phyloP scores from a whole-genome alignment of 2,797 vertebrate genomes.

The Pampus argenteus region DNA sequence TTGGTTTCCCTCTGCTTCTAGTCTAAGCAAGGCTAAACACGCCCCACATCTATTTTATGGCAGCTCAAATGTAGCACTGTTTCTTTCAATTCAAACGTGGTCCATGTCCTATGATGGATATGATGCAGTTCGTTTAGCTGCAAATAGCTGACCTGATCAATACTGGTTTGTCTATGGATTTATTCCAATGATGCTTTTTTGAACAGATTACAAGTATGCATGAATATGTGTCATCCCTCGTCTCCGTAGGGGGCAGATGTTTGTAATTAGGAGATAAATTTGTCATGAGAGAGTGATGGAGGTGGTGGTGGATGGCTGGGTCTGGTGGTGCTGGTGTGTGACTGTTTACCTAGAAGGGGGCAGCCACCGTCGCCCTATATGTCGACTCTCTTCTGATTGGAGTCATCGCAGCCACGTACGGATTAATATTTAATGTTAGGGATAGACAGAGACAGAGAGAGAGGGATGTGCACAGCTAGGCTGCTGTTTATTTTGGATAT shows the following conservation, averaged over 20 bases:
- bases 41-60: not conserved
- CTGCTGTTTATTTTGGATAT: constrained; percentile 98
- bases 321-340: not conserved
- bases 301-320: not conserved
- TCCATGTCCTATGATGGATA: constrained; percentile 1
- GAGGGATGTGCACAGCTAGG: constrained; percentile 70
- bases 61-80: not conserved
- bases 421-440: constrained; percentile 98
- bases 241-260: constrained; percentile 67
- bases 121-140: not conserved
- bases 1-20: too few species aligned
- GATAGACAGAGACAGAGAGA: constrained; percentile 34
- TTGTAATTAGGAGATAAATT: constrained; percentile 94
- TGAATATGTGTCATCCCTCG: constrained; percentile 3
- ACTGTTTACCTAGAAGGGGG: constrained; percentile 92
- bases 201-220: not conserved
- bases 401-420: constrained; percentile 84
- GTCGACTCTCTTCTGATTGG: constrained; percentile 76
- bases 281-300: constrained; percentile 80
- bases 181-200: not conserved
- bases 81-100: not conserved
- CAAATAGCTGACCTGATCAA: constrained; percentile 4
- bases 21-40: not conserved
- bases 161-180: not conserved
- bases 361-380: constrained; percentile 72